These are phyloP conservation scores for human DNA, from an alignment of 2,113 vertebrate species.

Conservation along the genomic window DNA sequence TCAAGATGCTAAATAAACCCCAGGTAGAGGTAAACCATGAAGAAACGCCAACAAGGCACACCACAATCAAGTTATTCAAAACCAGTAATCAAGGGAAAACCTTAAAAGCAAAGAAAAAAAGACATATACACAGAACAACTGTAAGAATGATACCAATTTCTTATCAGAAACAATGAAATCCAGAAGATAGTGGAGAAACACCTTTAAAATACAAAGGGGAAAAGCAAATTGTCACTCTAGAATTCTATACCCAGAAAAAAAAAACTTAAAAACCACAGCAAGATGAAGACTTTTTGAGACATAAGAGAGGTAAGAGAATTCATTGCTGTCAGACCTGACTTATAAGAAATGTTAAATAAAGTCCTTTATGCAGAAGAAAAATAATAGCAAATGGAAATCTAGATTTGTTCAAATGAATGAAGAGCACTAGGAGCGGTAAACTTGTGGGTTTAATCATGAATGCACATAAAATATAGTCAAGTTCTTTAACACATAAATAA, in stretches of 20 bases:
- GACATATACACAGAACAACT: background rate
- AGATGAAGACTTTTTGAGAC: background rate
- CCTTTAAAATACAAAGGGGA: background rate
- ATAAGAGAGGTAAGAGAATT: background rate
- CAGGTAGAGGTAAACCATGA: background rate
- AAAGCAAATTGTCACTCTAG: background rate
- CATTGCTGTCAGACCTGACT: background rate
- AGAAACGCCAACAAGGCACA: too few relatives aligned
- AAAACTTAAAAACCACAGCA: background rate
- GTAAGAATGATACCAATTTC: background rate
- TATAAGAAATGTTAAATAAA: background rate
- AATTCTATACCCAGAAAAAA: background rate
- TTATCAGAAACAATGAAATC: background rate
- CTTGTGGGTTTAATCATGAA: background rate
- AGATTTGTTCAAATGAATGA: background rate
- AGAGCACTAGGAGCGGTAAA: background rate
- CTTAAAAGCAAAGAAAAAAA: background rate
- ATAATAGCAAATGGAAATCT: background rate
- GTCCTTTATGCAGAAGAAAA: background rate
- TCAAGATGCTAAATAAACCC: background rate
- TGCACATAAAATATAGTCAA: background rate
- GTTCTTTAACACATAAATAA: background rate
- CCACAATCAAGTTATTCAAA: background rate
- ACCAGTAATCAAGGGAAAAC: too few relatives aligned
- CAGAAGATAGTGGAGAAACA: too few relatives aligned